These are phyloP conservation scores for Drosophila orena DNA, from an alignment of 1,140 invertebrate genomes.

Conservation along the genomic window DNA sequence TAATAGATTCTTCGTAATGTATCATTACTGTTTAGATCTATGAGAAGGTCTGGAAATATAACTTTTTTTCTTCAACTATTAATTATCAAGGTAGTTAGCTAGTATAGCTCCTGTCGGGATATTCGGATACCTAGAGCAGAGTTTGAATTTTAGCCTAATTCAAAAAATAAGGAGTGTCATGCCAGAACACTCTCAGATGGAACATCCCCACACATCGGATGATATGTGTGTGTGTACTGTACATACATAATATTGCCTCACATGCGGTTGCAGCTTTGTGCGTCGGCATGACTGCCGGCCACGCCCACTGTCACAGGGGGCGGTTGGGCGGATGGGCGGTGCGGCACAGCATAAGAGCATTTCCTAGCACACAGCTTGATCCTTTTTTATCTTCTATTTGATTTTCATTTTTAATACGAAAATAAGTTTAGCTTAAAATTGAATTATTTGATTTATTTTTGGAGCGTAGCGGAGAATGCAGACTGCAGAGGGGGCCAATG, in stretches of 20 bases:
- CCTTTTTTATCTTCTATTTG: conserved; percentile 83
- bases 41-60: too few species aligned
- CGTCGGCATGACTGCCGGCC: conserved; percentile 56
- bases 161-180: conserved; percentile 1
- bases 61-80: too few species aligned
- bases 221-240: conserved; percentile 2
- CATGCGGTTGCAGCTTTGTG: conserved; percentile 77
- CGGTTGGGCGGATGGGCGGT: conserved; percentile 1
- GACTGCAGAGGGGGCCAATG: conserved; percentile 1
- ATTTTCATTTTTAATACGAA: conserved; percentile 84
- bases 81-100: too few species aligned
- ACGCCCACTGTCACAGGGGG: conserved; percentile 67
- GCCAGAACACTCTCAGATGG: neutral
- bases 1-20: too few species aligned
- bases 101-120: too few species aligned
- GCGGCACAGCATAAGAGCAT: conserved; percentile 49
- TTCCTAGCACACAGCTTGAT: conserved; percentile 75
- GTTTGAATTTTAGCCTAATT: neutral
- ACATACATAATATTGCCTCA: conserved; percentile 17
- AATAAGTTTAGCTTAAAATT: conserved; percentile 84
- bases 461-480: conserved; percentile 3
- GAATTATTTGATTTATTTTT: conserved; percentile 83
- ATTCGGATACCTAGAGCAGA: neutral
- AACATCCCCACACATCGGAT: neutral
- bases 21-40: too few species aligned